A percentile compares a stretch with the other conserved stretches of the same genome.
Evolutionary conservation across 2,797 vertebrate species (phyloP).

Genomic region (Anguilla pacifica): DNA sequence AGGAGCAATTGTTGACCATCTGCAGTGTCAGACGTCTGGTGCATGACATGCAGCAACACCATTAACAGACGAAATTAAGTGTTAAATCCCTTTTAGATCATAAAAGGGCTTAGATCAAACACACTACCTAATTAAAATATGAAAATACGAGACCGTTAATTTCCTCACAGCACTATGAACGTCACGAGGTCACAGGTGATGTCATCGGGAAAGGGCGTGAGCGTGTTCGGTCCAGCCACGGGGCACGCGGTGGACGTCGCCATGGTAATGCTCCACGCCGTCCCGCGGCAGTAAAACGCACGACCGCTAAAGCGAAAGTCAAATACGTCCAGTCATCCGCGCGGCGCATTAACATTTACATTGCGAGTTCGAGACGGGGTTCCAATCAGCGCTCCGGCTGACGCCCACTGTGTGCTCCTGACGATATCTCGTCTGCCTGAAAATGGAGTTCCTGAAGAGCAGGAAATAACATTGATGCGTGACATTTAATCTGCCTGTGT

Average conservation of each 20-base stretch:
- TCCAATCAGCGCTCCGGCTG: background rate
- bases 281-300: background rate
- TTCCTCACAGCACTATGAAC: background rate
- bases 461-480: background rate
- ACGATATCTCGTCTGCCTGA: background rate
- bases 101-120: background rate
- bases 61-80: background rate
- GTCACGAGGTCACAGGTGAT: background rate
- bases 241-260: background rate
- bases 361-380: background rate
- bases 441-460: constrained; percentile 4
- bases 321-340: background rate
- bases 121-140: background rate
- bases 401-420: background rate
- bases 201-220: background rate
- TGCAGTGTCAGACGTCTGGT: too few species aligned
- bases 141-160: background rate
- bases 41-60: background rate
- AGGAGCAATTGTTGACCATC: too few species aligned
- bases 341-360: constrained; percentile 15
- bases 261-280: background rate
- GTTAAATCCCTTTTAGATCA: background rate
- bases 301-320: constrained; percentile 13
- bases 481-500: constrained; percentile 23
- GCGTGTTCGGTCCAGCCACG: background rate